Conservation (phyloP, 1,140 invertebrate genomes). For the Drosophila serrata region DNA sequence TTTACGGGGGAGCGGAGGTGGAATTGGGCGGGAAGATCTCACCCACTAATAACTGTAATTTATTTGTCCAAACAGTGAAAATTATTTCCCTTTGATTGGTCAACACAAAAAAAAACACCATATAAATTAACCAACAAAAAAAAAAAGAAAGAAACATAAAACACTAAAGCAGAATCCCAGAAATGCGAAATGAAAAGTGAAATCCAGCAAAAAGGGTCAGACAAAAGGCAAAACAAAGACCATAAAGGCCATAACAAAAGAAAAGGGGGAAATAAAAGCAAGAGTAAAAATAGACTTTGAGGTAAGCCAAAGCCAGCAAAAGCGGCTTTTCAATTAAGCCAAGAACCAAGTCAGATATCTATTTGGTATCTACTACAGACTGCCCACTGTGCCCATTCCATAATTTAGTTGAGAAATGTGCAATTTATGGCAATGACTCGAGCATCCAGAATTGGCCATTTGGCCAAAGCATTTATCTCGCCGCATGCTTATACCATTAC, state of each 20-base stretch:
- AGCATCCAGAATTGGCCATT: slow-evolving; percentile 54
- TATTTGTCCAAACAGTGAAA: slow-evolving; percentile 49
- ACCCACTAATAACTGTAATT: slow-evolving; percentile 70
- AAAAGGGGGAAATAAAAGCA: slow-evolving; percentile 37
- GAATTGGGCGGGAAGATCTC: slow-evolving; percentile 29
- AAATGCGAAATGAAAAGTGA: slow-evolving; percentile 55
- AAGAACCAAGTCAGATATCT: slow-evolving; percentile 38
- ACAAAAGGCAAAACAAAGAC: slow-evolving; percentile 37
- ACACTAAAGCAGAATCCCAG: slow-evolving; percentile 36
- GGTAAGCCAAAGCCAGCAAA: slow-evolving; percentile 1
- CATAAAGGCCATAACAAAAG: slow-evolving; percentile 21
- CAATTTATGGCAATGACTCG: slow-evolving; percentile 77
- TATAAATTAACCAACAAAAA: slow-evolving; percentile 9
- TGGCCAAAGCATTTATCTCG: slow-evolving; percentile 51
- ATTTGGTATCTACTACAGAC: slow-evolving; percentile 40
- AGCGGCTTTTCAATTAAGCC: slow-evolving; percentile 39
- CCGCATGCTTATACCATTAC: slow-evolving; percentile 44
- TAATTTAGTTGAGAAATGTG: slow-evolving; percentile 50
- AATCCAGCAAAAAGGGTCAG: slow-evolving; percentile 32
- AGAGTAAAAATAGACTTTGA: slow-evolving; percentile 40
- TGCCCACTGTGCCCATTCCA: slow-evolving; percentile 57
- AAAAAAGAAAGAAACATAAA: slow-evolving; percentile 17
- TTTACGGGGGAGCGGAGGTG: slow-evolving; percentile 4
- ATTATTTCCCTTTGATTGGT: slow-evolving; percentile 50
- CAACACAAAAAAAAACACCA: slow-evolving; percentile 19